These are phyloP conservation scores for Epinotia nisella DNA, from an alignment of 2,888 invertebrate species.

Conservation along the genomic window DNA sequence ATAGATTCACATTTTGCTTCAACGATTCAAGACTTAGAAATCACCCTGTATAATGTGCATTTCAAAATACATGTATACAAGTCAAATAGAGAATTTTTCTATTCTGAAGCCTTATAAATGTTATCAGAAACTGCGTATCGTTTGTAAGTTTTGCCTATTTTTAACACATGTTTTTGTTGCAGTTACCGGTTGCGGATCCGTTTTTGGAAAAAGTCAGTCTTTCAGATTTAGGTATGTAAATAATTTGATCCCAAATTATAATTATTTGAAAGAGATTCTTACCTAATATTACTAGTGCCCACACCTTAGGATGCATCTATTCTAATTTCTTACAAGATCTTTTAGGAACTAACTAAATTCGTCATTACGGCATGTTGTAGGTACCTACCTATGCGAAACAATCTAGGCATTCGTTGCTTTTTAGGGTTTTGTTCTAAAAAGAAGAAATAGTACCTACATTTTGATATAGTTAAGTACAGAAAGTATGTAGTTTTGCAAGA, in stretches of 20 bases:
- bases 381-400: too few species aligned
- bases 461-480: too few species aligned
- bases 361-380: not conserved
- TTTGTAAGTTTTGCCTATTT: too few species aligned
- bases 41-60: too few species aligned
- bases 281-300: not conserved
- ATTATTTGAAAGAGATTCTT: not conserved
- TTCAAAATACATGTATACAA: too few species aligned
- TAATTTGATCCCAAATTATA: not conserved
- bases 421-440: not conserved
- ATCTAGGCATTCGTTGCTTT: not conserved
- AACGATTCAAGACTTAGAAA: too few species aligned
- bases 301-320: not conserved
- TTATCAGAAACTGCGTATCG: too few species aligned
- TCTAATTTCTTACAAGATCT: not conserved
- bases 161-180: slow-evolving; percentile 61
- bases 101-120: too few species aligned
- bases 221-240: slow-evolving; percentile 74
- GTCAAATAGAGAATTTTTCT: too few species aligned
- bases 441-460: too few species aligned
- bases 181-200: slow-evolving; percentile 96
- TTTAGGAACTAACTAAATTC: not conserved
- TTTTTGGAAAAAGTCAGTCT: slow-evolving; percentile 92
- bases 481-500: too few species aligned
- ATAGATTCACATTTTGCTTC: too few species aligned